Evolutionary conservation across 2,797 vertebrate species (phyloP).

Genomic region (Sternotherus odoratus): DNA sequence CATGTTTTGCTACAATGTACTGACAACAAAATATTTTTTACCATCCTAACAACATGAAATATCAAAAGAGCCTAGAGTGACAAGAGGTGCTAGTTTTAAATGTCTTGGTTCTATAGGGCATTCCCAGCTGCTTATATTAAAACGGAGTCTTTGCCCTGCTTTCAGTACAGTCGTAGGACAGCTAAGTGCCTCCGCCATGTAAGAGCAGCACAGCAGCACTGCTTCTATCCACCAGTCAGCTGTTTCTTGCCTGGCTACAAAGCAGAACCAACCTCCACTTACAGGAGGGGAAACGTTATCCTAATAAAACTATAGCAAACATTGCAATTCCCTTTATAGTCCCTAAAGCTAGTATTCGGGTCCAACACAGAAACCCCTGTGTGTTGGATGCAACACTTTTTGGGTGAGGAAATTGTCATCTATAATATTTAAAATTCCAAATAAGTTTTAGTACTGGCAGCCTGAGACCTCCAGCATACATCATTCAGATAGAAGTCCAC

Average conservation of each 20-base stretch:
- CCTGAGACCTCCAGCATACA: no score
- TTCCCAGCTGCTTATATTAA: not conserved
- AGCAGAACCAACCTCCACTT: not conserved
- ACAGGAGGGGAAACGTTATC: not conserved
- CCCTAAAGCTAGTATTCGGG: no score
- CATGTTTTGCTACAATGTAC: not conserved
- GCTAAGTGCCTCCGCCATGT: not conserved
- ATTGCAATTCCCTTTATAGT: no score
- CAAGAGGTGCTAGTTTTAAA: not conserved
- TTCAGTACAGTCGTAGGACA: not conserved
- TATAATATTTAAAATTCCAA: no score
- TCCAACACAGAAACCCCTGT: no score
- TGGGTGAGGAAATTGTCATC: no score
- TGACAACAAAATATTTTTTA: slow-evolving; percentile 1
- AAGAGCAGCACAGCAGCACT: not conserved
- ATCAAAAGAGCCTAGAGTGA: not conserved
- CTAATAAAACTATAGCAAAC: not conserved
- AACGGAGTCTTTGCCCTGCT: not conserved
- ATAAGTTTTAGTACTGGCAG: no score
- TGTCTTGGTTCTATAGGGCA: not conserved
- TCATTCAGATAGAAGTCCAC: no score
- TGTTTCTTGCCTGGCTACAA: rapidly evolving
- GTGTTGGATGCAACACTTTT: no score
- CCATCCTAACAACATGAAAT: not conserved
- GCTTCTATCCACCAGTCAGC: not conserved